These are phyloP conservation scores for Melanogrammus aeglefinus DNA, from an alignment of 2,797 vertebrate species.

Conservation along the genomic window DNA sequence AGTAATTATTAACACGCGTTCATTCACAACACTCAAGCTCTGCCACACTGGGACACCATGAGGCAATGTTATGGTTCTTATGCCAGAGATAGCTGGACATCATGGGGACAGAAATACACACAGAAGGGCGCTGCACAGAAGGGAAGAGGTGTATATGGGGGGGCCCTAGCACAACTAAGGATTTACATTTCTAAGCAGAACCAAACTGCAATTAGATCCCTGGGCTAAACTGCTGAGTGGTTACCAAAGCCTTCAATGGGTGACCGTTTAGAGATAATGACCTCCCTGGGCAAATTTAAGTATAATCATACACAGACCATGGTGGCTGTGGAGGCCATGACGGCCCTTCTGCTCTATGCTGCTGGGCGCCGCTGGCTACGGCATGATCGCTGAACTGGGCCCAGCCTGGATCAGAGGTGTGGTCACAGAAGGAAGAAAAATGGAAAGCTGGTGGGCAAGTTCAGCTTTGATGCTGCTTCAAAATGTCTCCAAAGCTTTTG, in stretches of 20 bases:
- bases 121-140: constrained; percentile 66
- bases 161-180: constrained; percentile 43
- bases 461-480: neutral
- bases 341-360: constrained; percentile 3
- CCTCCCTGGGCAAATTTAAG: constrained; percentile 54
- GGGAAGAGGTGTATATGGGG: constrained; percentile 19
- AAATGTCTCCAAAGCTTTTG: constrained; percentile 17
- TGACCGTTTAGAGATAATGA: constrained; percentile 60
- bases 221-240: constrained; percentile 65
- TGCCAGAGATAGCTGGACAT: constrained; percentile 68
- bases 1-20: constrained; percentile 9
- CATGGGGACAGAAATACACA: constrained; percentile 71
- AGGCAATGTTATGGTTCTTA: constrained; percentile 48
- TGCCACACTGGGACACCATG: constrained; percentile 36
- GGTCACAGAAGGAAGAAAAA: neutral
- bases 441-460: neutral
- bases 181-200: constrained; percentile 50
- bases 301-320: constrained; percentile 55
- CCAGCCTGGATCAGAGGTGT: neutral
- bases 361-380: constrained; percentile 25
- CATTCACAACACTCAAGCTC: constrained; percentile 36
- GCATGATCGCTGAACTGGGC: constrained; percentile 20
- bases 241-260: constrained; percentile 54
- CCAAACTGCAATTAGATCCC: constrained; percentile 65
- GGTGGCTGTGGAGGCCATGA: constrained; percentile 38